Evolutionary conservation across 2,888 invertebrate genomes (phyloP).

Genomic region (Coelopa pilipes): DNA sequence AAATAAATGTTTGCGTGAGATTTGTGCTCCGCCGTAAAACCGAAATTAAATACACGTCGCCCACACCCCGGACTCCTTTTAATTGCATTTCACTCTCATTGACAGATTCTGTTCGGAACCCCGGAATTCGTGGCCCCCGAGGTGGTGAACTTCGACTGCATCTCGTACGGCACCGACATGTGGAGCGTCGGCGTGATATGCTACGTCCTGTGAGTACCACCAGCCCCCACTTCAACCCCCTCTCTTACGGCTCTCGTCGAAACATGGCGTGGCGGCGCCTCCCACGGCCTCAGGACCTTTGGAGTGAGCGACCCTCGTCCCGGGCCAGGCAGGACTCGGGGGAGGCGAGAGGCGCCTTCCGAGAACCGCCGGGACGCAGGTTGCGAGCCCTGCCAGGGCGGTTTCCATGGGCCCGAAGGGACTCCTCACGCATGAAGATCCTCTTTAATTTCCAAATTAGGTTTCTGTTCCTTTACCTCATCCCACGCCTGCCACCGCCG

Average conservation of each 20-base stretch:
- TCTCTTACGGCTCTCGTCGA: too few relatives aligned
- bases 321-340: too few relatives aligned
- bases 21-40: constrained; percentile 34
- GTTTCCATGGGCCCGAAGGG: too few relatives aligned
- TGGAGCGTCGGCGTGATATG: constrained; percentile 99
- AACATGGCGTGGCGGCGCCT: too few relatives aligned
- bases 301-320: too few relatives aligned
- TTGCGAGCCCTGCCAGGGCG: too few relatives aligned
- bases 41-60: constrained; percentile 26
- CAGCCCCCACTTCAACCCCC: too few relatives aligned
- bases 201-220: constrained; percentile 91
- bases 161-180: constrained; percentile 97
- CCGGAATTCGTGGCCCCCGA: constrained; percentile 99
- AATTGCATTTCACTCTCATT: constrained; percentile 36
- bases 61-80: constrained; percentile 22
- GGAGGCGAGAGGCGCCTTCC: too few relatives aligned
- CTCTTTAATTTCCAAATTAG: neutral
- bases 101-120: constrained; percentile 89
- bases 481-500: neutral
- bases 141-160: constrained; percentile 97
- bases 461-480: neutral
- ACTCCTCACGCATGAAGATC: neutral
- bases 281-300: too few relatives aligned
- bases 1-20: constrained; percentile 32
- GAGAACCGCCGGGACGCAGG: too few relatives aligned